These are phyloP conservation scores for Anniella stebbinsi DNA, from an alignment of 2,797 vertebrate species.

Conservation along the genomic window DNA sequence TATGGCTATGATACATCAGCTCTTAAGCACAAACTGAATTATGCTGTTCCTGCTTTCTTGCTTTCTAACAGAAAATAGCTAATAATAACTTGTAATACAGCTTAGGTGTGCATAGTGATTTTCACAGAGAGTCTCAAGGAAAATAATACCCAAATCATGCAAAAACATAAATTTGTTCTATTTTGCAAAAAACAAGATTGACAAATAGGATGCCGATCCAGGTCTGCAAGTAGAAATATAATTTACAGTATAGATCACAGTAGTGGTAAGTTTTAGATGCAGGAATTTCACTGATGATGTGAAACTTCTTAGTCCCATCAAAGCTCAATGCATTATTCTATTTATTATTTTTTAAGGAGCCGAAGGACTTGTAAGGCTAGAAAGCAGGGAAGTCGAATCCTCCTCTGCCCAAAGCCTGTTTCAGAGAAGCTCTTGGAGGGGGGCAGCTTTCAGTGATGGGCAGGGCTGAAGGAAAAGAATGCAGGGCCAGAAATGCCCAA, in stretches of 20 bases:
- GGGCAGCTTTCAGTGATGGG: background rate
- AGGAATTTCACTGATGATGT: slow-evolving; percentile 31
- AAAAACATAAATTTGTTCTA: slow-evolving; percentile 63
- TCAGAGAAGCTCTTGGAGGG: too few relatives aligned
- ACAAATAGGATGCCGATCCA: slow-evolving; percentile 60
- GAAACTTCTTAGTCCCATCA: slow-evolving; percentile 44
- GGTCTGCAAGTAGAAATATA: slow-evolving; percentile 61
- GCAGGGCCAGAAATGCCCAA: too few relatives aligned
- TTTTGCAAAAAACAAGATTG: slow-evolving; percentile 55
- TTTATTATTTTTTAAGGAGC: background rate
- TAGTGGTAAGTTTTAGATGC: slow-evolving; percentile 51
- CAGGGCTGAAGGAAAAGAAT: too few relatives aligned
- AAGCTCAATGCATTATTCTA: slow-evolving; percentile 53
- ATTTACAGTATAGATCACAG: slow-evolving; percentile 44
- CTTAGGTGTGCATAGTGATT: slow-evolving; percentile 66
- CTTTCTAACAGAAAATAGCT: slow-evolving; percentile 66
- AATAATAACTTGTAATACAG: slow-evolving; percentile 61
- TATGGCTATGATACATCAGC: slow-evolving; percentile 48
- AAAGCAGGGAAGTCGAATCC: background rate
- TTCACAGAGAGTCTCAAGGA: slow-evolving; percentile 68
- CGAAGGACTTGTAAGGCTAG: background rate
- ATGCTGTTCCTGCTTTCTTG: slow-evolving; percentile 59
- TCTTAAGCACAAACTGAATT: slow-evolving; percentile 69
- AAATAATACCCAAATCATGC: slow-evolving; percentile 62
- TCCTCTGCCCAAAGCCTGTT: background rate